Evolutionary conservation across 2,797 vertebrate genomes (phyloP).

Genomic region (Galagoides demidoff): DNA sequence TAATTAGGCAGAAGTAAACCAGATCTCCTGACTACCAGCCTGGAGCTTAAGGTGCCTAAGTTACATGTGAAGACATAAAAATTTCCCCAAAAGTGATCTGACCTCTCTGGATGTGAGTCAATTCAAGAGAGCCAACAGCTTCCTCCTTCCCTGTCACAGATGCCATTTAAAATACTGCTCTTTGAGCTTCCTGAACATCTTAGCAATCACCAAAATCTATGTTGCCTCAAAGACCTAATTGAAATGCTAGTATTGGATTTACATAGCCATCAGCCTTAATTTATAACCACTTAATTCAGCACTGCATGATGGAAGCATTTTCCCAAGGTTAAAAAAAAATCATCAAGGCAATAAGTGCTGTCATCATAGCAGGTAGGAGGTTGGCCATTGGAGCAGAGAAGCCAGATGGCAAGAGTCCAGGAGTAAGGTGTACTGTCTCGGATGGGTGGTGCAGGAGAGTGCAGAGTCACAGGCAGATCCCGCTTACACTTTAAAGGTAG

Average conservation of each 20-base stretch:
- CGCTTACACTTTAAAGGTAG: background rate
- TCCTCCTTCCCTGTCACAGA: background rate
- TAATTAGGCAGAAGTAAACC: conserved; percentile 16
- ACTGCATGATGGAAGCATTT: conserved; percentile 13
- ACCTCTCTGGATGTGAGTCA: background rate
- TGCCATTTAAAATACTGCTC: conserved; percentile 15
- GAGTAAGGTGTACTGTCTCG: background rate
- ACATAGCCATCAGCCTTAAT: conserved; percentile 5
- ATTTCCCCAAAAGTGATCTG: conserved; percentile 33
- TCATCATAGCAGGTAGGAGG: background rate
- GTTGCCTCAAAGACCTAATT: conserved; percentile 3
- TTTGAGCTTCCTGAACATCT: conserved; percentile 26
- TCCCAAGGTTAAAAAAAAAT: background rate
- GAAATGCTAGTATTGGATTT: conserved; percentile 5
- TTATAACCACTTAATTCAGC: background rate
- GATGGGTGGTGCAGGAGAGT: background rate
- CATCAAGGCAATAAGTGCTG: background rate
- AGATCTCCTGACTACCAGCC: background rate
- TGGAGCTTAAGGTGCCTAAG: background rate
- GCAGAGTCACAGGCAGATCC: background rate
- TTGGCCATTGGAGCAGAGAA: background rate
- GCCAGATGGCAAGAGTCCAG: background rate
- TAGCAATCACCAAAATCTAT: background rate
- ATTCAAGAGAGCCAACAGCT: conserved; percentile 1
- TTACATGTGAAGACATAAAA: conserved; percentile 42